Evolutionary conservation across 2,888 invertebrate genomes (phyloP).

Genomic region (Melinopterus prodromus): DNA sequence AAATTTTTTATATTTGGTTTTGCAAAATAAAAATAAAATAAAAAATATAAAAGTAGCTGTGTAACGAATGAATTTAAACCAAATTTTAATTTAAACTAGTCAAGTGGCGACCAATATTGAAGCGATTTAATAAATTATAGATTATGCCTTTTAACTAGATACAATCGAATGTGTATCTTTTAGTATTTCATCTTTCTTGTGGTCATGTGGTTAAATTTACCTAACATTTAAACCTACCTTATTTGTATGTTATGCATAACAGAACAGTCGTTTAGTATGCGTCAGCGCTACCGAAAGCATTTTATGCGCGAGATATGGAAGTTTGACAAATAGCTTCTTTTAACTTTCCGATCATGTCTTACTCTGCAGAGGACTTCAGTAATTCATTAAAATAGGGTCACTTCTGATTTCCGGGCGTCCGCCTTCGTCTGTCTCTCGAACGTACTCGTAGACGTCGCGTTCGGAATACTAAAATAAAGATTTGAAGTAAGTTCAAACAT

Average conservation of each 20-base stretch:
- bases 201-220: background rate
- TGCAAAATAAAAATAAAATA: too few species aligned
- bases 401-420: constrained; percentile 43
- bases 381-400: constrained; percentile 50
- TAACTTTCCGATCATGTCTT: constrained; percentile 48
- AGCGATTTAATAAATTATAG: too few species aligned
- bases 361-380: constrained; percentile 41
- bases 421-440: background rate
- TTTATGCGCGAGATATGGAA: constrained; percentile 29
- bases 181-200: too few species aligned
- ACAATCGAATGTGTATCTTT: too few species aligned
- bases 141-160: too few species aligned
- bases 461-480: constrained; percentile 46
- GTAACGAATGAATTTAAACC: too few species aligned
- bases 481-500: constrained; percentile 39
- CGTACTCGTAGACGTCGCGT: constrained; percentile 18
- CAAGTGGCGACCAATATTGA: too few species aligned
- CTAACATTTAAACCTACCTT: background rate
- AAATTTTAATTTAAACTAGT: too few species aligned
- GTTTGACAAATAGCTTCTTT: constrained; percentile 49
- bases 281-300: background rate
- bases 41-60: too few species aligned
- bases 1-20: too few species aligned
- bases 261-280: background rate
- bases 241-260: background rate